Conservation (phyloP, 2,797 vertebrate genomes). For the Amphiprion clarkii region DNA sequence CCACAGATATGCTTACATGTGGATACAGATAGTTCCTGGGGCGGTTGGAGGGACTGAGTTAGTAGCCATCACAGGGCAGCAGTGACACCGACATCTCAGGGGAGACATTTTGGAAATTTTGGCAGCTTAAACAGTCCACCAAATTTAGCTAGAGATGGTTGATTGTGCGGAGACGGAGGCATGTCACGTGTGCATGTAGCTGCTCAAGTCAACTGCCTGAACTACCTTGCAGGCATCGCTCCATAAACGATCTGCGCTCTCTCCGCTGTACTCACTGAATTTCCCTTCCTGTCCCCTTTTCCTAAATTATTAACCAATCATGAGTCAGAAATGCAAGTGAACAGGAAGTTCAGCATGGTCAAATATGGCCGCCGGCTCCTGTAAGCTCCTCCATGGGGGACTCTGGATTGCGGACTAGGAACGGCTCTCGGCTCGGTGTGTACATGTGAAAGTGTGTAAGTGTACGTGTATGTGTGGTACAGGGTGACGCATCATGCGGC, state of each 20-base stretch:
- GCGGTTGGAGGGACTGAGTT: too few relatives aligned
- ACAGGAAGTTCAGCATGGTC: slow-evolving; percentile 74
- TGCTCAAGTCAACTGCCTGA: too few relatives aligned
- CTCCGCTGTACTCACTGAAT: slow-evolving; percentile 19
- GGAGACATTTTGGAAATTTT: too few relatives aligned
- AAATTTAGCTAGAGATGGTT: too few relatives aligned
- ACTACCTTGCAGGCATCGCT: too few relatives aligned
- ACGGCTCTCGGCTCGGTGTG: slow-evolving; percentile 34
- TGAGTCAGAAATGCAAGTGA: slow-evolving; percentile 54
- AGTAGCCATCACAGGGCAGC: too few relatives aligned
- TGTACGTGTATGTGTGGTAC: slow-evolving; percentile 65
- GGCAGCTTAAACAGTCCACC: too few relatives aligned
- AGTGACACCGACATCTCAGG: too few relatives aligned
- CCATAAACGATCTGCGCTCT: background rate
- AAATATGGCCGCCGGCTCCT: slow-evolving; percentile 58
- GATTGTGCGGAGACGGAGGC: too few relatives aligned
- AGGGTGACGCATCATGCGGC: slow-evolving; percentile 81
- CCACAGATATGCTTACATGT: too few relatives aligned
- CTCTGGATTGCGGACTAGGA: slow-evolving; percentile 36
- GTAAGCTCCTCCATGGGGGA: slow-evolving; percentile 37
- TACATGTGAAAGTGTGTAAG: slow-evolving; percentile 51
- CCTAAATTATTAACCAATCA: slow-evolving; percentile 72
- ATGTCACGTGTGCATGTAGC: too few relatives aligned
- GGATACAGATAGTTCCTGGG: too few relatives aligned
- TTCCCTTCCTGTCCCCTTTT: slow-evolving; percentile 37